phyloP scores from a whole-genome alignment of 1,140 invertebrate species.

The Pogonognathellus flavescens region DNA sequence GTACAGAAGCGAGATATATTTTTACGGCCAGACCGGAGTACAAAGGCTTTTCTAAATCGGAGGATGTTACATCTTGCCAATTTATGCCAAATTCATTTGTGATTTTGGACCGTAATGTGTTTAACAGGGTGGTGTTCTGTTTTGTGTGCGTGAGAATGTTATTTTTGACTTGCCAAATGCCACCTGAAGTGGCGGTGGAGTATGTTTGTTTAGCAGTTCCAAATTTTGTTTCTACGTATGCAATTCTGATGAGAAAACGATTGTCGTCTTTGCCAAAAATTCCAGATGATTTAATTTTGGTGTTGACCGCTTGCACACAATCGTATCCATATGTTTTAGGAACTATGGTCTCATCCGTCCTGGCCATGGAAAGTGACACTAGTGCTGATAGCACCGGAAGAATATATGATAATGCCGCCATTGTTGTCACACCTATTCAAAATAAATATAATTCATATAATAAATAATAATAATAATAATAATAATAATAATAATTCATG shows the following conservation, averaged over 20 bases:
- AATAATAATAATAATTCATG: no score
- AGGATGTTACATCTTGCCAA: slow-evolving; percentile 1
- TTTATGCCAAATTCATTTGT: neutral
- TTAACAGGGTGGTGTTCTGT: neutral
- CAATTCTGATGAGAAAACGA: slow-evolving; percentile 40
- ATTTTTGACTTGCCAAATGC: slow-evolving; percentile 45
- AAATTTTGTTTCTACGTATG: slow-evolving; percentile 44
- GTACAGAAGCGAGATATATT: neutral
- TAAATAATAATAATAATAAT: no score
- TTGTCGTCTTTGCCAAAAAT: slow-evolving; percentile 50
- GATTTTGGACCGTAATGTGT: neutral
- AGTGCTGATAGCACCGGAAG: neutral
- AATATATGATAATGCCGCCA: no score
- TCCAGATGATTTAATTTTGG: slow-evolving; percentile 10
- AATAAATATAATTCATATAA: no score
- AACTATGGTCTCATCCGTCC: slow-evolving; percentile 2
- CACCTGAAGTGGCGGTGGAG: neutral
- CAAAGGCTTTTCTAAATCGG: slow-evolving; percentile 48
- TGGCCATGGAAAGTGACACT: neutral
- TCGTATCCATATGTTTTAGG: slow-evolving; percentile 25
- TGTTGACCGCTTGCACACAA: neutral
- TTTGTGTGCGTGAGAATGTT: neutral
- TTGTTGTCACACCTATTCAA: no score
- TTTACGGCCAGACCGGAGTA: slow-evolving; percentile 40
- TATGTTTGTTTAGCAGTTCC: slow-evolving; percentile 5